Evolutionary conservation across 2,113 vertebrate species (phyloP).

Genomic region (Sander lucioperca): DNA sequence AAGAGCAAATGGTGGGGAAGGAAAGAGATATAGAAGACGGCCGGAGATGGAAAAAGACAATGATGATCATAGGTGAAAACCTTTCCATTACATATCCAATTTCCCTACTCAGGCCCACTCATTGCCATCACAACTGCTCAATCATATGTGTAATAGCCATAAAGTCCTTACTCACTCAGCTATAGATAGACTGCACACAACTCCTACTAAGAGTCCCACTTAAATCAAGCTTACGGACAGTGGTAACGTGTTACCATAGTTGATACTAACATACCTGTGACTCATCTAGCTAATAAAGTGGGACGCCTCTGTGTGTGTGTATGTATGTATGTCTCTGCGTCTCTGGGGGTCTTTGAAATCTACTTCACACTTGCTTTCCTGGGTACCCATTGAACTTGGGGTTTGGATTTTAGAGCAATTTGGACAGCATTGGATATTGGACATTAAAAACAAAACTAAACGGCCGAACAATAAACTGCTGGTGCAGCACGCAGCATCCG

Average conservation of each 20-base stretch:
- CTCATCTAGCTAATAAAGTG: not conserved
- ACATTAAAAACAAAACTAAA: no score
- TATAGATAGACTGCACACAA: constrained; percentile 54
- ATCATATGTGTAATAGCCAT: constrained; percentile 61
- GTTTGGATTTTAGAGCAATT: no score
- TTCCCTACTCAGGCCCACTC: constrained; percentile 58
- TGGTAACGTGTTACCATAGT: not conserved
- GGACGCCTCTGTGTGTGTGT: no score
- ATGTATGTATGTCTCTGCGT: no score
- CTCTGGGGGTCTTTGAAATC: no score
- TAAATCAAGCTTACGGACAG: constrained; percentile 33
- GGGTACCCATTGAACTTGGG: no score
- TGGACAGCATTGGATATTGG: no score
- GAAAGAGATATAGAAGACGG: constrained; percentile 15
- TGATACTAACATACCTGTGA: not conserved
- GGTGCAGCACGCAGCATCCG: no score
- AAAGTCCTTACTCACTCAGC: constrained; percentile 60
- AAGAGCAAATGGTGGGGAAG: constrained; percentile 26
- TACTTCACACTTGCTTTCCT: no score
- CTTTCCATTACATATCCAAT: constrained; percentile 73
- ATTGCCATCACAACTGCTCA: constrained; percentile 64
- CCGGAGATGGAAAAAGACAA: constrained; percentile 54
- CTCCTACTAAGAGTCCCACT: constrained; percentile 44
- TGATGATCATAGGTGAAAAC: constrained; percentile 66
- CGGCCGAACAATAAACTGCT: no score